A percentile compares a stretch with the other conserved stretches of the same genome.
Conservation (phyloP, 2,888 invertebrate genomes). For the Apoda limacodes region DNA sequence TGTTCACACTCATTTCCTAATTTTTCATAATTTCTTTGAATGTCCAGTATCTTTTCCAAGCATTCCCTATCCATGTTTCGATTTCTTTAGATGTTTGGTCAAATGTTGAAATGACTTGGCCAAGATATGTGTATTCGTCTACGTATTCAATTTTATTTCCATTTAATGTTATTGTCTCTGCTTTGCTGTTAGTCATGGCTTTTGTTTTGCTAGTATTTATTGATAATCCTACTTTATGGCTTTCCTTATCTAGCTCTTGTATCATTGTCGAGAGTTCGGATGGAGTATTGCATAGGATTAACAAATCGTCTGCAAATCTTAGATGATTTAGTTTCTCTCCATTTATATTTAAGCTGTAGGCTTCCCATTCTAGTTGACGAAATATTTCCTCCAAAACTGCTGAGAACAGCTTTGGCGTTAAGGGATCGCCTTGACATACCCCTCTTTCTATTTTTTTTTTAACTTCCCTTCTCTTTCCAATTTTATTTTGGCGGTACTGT, state of each 20-base stretch:
- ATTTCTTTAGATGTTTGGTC: too few species aligned
- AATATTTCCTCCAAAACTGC: slow-evolving; percentile 11
- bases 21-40: slow-evolving; percentile 5
- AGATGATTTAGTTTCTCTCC: too few species aligned
- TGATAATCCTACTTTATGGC: too few species aligned
- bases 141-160: slow-evolving; percentile 2
- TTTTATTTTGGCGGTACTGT: slow-evolving; percentile 6
- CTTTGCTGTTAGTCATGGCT: too few species aligned
- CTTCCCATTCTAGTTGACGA: slow-evolving; percentile 9
- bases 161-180: slow-evolving; percentile 3
- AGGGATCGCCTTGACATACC: slow-evolving; percentile 10
- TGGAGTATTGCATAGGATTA: slow-evolving; percentile 3
- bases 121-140: too few species aligned
- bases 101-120: too few species aligned
- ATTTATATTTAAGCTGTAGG: too few species aligned
- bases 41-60: slow-evolving; percentile 3
- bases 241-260: too few species aligned
- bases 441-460: slow-evolving; percentile 10
- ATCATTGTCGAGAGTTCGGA: too few species aligned
- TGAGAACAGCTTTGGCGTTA: slow-evolving; percentile 10
- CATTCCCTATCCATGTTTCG: too few species aligned
- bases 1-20: too few species aligned
- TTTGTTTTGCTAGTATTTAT: too few species aligned
- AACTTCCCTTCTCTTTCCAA: slow-evolving; percentile 8
- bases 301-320: slow-evolving; percentile 3